phyloP scores from a whole-genome alignment of 2,113 vertebrate species.

The Cyprinodon variegatus region DNA sequence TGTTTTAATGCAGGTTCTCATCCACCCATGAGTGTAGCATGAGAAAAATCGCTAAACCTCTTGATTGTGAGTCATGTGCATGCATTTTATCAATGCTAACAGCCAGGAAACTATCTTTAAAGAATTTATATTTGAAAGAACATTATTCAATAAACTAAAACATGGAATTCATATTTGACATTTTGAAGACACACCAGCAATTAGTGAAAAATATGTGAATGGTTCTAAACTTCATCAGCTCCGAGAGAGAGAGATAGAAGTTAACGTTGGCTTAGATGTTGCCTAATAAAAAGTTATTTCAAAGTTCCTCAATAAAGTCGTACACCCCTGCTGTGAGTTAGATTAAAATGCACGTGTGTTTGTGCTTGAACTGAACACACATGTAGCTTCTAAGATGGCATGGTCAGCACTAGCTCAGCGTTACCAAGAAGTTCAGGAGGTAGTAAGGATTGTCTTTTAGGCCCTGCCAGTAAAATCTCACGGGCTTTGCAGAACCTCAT shows the following conservation, averaged over 20 bases:
- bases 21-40: conserved; percentile 12
- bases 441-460: conserved; percentile 55
- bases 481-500: conserved; percentile 63
- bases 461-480: conserved; percentile 61
- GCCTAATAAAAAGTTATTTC: not conserved
- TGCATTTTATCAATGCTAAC: conserved; percentile 17
- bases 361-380: not conserved
- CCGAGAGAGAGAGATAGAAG: conserved; percentile 36
- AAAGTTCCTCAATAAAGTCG: conserved; percentile 29
- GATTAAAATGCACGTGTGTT: not conserved
- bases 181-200: conserved; percentile 29
- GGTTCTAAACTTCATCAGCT: conserved; percentile 31
- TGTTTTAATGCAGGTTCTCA: conserved; percentile 35
- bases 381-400: conserved; percentile 7
- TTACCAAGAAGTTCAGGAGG: conserved; percentile 51
- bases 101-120: conserved; percentile 31
- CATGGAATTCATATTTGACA: conserved; percentile 30
- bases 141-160: conserved; percentile 38
- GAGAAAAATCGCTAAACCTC: conserved; percentile 25
- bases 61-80: conserved; percentile 23
- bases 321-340: conserved; percentile 3
- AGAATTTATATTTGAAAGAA: conserved; percentile 26
- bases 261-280: conserved; percentile 18
- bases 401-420: conserved; percentile 43
- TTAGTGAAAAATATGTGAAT: conserved; percentile 30